phyloP scores from a whole-genome alignment of 1,140 invertebrate species.

The Drosophila repletoides region DNA sequence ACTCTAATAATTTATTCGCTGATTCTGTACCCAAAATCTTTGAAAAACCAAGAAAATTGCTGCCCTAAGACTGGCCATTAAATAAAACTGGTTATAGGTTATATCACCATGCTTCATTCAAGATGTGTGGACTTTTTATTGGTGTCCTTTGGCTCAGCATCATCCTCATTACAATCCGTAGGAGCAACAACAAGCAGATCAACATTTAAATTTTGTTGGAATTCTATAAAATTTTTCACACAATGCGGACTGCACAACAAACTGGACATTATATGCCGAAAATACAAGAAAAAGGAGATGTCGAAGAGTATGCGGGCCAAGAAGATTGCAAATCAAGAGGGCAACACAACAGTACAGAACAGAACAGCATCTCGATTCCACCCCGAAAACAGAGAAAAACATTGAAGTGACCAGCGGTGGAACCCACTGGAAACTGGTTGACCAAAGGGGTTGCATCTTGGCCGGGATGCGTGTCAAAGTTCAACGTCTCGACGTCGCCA shows the following conservation, averaged over 20 bases:
- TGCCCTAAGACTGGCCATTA: slow-evolving; percentile 26
- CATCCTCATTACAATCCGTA: slow-evolving; percentile 29
- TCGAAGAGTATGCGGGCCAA: slow-evolving; percentile 28
- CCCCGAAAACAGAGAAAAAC: slow-evolving; percentile 28
- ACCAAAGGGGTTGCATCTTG: slow-evolving; percentile 61
- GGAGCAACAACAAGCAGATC: slow-evolving; percentile 16
- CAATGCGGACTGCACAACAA: slow-evolving; percentile 35
- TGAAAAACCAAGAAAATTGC: background rate
- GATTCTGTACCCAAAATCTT: background rate
- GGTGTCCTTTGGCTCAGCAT: slow-evolving; percentile 74
- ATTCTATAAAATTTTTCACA: slow-evolving; percentile 27
- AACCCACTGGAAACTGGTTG: slow-evolving; percentile 41
- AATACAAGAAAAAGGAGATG: slow-evolving; percentile 27
- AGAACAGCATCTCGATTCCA: slow-evolving; percentile 41
- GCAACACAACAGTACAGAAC: too few relatives aligned
- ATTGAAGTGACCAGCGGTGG: slow-evolving; percentile 44
- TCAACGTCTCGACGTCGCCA: slow-evolving; percentile 49
- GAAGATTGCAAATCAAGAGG: slow-evolving; percentile 38
- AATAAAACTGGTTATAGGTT: slow-evolving; percentile 48
- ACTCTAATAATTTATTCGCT: background rate
- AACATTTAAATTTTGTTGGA: slow-evolving; percentile 2
- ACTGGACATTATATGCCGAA: slow-evolving; percentile 78
- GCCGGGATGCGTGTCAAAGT: slow-evolving; percentile 79
- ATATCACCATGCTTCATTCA: slow-evolving; percentile 1
- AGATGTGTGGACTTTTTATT: slow-evolving; percentile 74